Base-by-base conservation (phyloP, 2,797 vertebrate genomes). In the Okamejei kenojei region DNA sequence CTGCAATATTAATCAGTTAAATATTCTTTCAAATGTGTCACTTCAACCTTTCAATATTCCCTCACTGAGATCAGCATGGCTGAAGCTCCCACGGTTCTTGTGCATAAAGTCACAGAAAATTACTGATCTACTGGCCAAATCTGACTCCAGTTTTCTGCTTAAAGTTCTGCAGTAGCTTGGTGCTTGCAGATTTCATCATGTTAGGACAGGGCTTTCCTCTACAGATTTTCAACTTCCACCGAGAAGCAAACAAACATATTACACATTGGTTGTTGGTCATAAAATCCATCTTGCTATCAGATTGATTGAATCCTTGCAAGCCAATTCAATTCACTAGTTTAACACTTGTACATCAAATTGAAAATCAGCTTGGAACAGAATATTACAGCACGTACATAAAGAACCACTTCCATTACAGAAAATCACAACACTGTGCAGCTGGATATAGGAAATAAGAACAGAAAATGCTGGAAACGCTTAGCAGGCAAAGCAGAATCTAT, bases 11-110 rank as follows among this genome's bases (percentile, higher is more conserved):
- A 71, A 71, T 73, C 29, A 61, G 65, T 90, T 90, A 90, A 90
- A 38, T 71, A 21, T 71, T 90, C 88, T 71, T 90, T 32, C 21
- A 90, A 90, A 71, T 38, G n/a, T 19, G 88, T 90, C 65, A 71
- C 32, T 32, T 73, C 17, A 90, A 38, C 2, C 35, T 6, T 7
- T 71, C 32, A 73, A 10, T 73, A 90, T 90, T 73, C 65, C 38
- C 32, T 5, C 38, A 71, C n/a, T 23, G n/a, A 35, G 63, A 35
- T 35, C 63, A 90, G 65, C 17, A 5, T 32, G 88, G n/a, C 19
- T 21, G 68, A 65, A 8, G n/a, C 68, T 90, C 38, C 38, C 32
- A 19, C 65, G 19, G 2, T 11, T 68, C 65, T 68, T 68, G 65
- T 15, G 15, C 15, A 68, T 1, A 68, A 13, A 68, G 65, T 15